A percentile compares a stretch with the other conserved stretches of the same genome.
phyloP scores from a whole-genome alignment of 2,113 vertebrate species.

The Gasterosteus nipponicus region DNA sequence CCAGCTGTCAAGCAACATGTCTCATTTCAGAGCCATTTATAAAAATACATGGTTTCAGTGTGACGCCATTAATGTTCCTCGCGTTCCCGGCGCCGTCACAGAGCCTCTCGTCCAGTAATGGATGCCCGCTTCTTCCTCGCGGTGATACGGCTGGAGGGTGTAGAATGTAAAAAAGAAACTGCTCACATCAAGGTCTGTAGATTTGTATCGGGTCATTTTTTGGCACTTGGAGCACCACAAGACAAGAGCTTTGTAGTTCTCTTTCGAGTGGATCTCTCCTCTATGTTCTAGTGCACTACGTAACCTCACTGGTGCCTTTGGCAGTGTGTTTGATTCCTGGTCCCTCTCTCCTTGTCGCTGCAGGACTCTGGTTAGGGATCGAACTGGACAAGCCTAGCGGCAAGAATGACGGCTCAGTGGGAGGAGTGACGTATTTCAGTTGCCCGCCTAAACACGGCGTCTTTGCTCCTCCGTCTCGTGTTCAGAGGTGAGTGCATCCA shows the following conservation, averaged over 20 bases:
- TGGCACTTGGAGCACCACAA: background rate
- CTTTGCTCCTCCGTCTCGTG: conserved; percentile 93
- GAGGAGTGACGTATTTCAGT: conserved; percentile 91
- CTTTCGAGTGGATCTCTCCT: background rate
- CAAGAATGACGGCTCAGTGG: conserved; percentile 95
- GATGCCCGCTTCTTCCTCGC: background rate
- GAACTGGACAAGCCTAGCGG: conserved; percentile 94
- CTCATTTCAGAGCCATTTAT: no score
- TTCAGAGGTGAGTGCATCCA: conserved; percentile 87
- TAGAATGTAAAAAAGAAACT: background rate
- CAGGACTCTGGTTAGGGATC: conserved; percentile 95
- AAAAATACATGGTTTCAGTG: no score
- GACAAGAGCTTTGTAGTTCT: background rate
- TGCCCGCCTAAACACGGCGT: conserved; percentile 93
- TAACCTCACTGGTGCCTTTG: background rate
- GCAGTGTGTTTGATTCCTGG: background rate
- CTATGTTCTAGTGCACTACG: no score
- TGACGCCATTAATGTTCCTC: background rate
- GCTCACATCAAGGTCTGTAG: background rate
- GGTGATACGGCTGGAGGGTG: background rate
- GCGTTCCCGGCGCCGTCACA: no score
- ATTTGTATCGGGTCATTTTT: background rate
- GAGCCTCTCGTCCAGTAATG: no score
- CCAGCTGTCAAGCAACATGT: background rate
- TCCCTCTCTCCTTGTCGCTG: conserved; percentile 21